Base-by-base conservation (phyloP, 1,140 invertebrate species). In the Himalopsyche phryganea region DNA sequence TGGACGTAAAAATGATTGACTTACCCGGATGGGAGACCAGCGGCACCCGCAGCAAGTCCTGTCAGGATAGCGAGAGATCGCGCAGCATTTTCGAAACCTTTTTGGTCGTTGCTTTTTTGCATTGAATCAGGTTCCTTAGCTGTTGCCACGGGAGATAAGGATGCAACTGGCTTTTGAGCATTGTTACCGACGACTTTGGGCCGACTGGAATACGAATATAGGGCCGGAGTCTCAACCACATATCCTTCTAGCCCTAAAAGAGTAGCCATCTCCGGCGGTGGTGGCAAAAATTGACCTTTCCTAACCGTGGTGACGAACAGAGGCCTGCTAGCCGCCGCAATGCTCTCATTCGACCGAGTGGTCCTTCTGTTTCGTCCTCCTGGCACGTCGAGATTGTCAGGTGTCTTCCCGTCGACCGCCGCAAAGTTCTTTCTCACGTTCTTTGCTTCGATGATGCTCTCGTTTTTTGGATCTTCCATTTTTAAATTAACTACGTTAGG, bases 241-340 rank as follows among this genome's bases (percentile, higher is more conserved):
- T 52, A 63, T 5, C 52, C 69, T 20, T 79, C 71, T 33, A 87
- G 75, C 0, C 85, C 85, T 2, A 87, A 73, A 1, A 87, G 75
- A 13, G 75, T 71, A 0, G 88, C 86, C 33, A 88, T 74, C 65
- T 89, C 85, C 15, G 86, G 84, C 0, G 88, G 87, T 1, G 89
- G 88, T 66, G 86, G 84, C 44, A 92, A 70, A 66, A 90, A 92
- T 61, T 87, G 82, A 1, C 89, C 89, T 17, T 80, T 83, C 55
- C 85, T 88, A 5, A 92, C 89, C 0, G 87, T 90, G 0, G 88
- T 90, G 35, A 90, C 82, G 66, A 91, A 91, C 0, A 85, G 81
- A 5, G 81, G 81, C 32, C 73, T 68, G 65, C 71, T 53, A 13
- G 35, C 63, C 36, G 46, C 15, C 36, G 63, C 60, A 20, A 19